Evolutionary conservation across 1,140 invertebrate species (phyloP), one percentile per base, ranked within the genome.

Genomic region (Drosophila funebris): DNA sequence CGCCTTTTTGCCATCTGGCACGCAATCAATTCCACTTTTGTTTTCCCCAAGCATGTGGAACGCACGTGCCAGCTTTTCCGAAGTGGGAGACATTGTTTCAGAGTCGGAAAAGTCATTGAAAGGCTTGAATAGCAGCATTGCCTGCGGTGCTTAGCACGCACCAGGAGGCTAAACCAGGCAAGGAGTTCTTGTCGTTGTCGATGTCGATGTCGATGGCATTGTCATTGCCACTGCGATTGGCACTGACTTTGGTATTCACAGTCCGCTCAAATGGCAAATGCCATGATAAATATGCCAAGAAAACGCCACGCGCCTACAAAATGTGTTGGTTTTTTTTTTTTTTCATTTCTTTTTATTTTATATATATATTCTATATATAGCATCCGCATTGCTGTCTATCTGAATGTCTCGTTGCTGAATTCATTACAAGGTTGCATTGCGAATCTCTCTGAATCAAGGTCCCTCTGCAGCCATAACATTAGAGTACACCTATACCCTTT

Each of bases 1-100:
- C 27, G 66, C 22, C 16, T 58, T 43, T 46, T 44, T 62, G 36
- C 46, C 81, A 77, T 67, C 82, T 87, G 82, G 82, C 82, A 85
- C 78, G 82, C 82, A 85, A 85, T 85, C 82, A 85, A 85, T 85
- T 85, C 73, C 58, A 73, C 71, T 79, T 81, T 81, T 68, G 64
- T 73, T 73, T 69, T 18, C 24, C 56, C 11, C 33, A 16, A 24
- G 50, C 67, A 54, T 54, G n/a, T 39, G 50, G 41, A 63, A 57
- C 52, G 71, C 71, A 73, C 71, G 64, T 69, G 57, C 71, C 71
- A 61, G 41, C 11, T 57, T 48, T 31, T 24, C 22, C 22, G 27
- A 9, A 36, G 20, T 27, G 16, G 53, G 31, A 18, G 18, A n/a
- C n/a, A n/a, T n/a, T n/a, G n/a, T n/a, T n/a, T n/a, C n/a, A n/a